Percentiles rank a stretch among this genome's conserved stretches.
Evolutionary conservation across 2,797 vertebrate genomes (phyloP).

Genomic region (Peromyscus attwateri): DNA sequence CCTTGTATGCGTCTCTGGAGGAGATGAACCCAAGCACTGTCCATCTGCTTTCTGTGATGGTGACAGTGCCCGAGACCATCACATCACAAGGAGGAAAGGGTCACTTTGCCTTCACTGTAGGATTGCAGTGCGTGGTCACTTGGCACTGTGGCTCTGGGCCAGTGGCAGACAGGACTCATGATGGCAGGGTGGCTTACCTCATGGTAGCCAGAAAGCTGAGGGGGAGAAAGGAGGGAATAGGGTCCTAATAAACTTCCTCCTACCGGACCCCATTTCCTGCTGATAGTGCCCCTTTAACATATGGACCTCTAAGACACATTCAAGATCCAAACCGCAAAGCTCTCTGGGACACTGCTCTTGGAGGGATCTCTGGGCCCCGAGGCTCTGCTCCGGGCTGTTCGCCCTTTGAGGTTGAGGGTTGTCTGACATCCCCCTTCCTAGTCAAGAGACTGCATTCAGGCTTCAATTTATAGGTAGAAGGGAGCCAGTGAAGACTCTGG

Average conservation of each 20-base stretch:
- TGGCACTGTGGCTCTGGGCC: not conserved
- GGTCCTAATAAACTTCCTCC: not conserved
- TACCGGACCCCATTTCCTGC: not conserved
- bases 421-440: not conserved
- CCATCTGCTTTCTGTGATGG: not conserved
- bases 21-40: constrained; percentile 75
- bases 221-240: not conserved
- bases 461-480: not conserved
- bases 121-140: no score
- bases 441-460: not conserved
- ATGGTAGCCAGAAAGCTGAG: not conserved
- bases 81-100: not conserved
- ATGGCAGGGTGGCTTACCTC: not conserved
- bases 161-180: not conserved
- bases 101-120: not conserved
- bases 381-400: not conserved
- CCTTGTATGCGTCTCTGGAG: not conserved
- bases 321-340: not conserved
- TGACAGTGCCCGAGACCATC: not conserved
- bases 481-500: not conserved
- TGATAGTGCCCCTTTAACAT: no score
- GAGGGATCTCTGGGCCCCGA: not conserved
- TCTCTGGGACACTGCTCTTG: constrained; percentile 51
- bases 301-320: not conserved
- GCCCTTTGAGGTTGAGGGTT: not conserved